These are phyloP conservation scores for Amiota communis DNA, from an alignment of 2,888 invertebrate species.

Conservation along the genomic window DNA sequence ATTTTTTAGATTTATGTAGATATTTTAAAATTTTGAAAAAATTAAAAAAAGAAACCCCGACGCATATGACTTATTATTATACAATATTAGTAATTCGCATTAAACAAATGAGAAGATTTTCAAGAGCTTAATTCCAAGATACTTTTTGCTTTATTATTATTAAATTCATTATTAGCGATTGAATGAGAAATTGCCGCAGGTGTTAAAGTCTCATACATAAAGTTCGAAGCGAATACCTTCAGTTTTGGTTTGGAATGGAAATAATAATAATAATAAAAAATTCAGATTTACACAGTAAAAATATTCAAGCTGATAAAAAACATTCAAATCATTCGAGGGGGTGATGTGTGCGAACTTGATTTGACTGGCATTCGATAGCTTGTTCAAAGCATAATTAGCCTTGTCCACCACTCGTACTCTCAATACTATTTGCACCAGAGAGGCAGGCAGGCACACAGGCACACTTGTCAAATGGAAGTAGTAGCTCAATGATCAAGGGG, in stretches of 20 bases:
- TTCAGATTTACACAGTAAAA: constrained; percentile 10
- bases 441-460: too few relatives aligned
- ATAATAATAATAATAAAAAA: background rate
- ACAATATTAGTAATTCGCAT: background rate
- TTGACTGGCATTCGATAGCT: background rate
- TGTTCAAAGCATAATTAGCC: constrained; percentile 14
- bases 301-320: background rate
- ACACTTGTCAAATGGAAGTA: constrained; percentile 13
- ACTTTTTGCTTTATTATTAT: too few relatives aligned
- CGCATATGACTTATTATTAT: too few relatives aligned
- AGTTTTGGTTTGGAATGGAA: background rate
- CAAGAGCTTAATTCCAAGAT: background rate
- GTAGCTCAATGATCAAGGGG: background rate
- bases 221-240: background rate
- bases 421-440: too few relatives aligned
- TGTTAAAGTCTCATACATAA: constrained; percentile 15
- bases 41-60: background rate
- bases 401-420: background rate
- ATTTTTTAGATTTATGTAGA: too few relatives aligned
- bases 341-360: background rate
- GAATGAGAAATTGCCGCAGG: background rate
- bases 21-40: background rate
- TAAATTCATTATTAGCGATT: too few relatives aligned
- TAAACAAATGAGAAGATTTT: constrained; percentile 3
- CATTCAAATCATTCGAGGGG: background rate